These are phyloP conservation scores for Rhinoptilus africanus DNA, from an alignment of 2,113 vertebrate species.

Conservation along the genomic window DNA sequence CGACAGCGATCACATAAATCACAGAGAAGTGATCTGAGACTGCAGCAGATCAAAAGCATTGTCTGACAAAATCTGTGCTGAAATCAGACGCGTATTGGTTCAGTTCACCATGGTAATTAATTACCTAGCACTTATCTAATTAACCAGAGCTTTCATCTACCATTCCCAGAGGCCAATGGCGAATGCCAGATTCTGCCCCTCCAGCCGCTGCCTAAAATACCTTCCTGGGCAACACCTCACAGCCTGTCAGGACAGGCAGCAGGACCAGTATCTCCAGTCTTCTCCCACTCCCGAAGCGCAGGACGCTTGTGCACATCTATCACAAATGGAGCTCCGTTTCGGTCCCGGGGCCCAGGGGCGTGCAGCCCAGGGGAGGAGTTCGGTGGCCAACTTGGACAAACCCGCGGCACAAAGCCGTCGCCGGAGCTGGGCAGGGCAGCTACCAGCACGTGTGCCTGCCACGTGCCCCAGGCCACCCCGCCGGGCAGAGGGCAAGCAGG, in stretches of 20 bases:
- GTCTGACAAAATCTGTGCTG: neutral
- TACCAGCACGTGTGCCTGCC: neutral
- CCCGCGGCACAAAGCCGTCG: fast-evolving
- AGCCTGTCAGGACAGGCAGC: neutral
- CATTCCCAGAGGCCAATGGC: constrained; percentile 2
- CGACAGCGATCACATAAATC: neutral
- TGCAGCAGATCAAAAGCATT: neutral
- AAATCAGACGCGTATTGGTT: neutral
- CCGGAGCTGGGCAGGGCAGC: fast-evolving
- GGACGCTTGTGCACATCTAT: neutral
- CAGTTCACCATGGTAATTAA: constrained; percentile 32
- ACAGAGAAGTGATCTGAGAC: neutral
- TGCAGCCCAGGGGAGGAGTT: fast-evolving
- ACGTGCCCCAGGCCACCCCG: neutral
- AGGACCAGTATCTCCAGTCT: neutral
- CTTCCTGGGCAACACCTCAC: neutral
- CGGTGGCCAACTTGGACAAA: fast-evolving
- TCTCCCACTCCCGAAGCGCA: neutral
- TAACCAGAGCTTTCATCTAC: constrained; percentile 14
- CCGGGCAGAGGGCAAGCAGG: neutral
- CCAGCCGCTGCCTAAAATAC: neutral
- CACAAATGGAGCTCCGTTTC: neutral
- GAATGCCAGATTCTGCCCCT: neutral
- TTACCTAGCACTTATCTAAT: constrained; percentile 25
- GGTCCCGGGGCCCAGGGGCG: too few relatives aligned